Base-by-base conservation (phyloP, 2,888 invertebrate species). In the Acleris holmiana region DNA sequence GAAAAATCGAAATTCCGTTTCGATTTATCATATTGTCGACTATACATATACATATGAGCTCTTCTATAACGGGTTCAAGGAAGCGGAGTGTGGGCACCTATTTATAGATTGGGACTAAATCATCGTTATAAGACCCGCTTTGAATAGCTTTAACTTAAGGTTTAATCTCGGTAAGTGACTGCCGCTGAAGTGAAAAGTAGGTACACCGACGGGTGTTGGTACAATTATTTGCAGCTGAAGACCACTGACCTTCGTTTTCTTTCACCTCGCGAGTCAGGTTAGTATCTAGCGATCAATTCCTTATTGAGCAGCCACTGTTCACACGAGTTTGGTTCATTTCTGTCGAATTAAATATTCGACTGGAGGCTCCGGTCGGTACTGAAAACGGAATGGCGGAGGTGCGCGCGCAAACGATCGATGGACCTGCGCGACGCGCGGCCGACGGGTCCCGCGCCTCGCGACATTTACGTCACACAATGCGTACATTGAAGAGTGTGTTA, bases 371-470 rank as follows among this genome's bases (percentile, higher is more conserved):
- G 78, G 73, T 82, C 82, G 71, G 79, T 75, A 79, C 79, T 83
- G 79, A 79, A 82, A 86, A 79, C 78, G 81, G 87, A 82, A 87
- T 84, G 86, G 84, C 78, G 78, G 75, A 78, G 83, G 10, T 91
- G 91, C 91, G 91, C 91, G 91, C 91, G 91, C 91, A 89, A 10
- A 47, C 86, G 86, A 91, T 91, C 91, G 91, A 91, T 91, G 80
- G 72, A 81, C 86, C 84, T 89, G 91, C 91, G 81, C 80, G 89
- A 85, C 84, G 80, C 83, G 81, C 79, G 81, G 78, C 77, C 77
- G 79, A 80, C 67, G 67, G 76, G 82, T 81, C 83, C 81, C 83
- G 82, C 78, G 81, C 82, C 80, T 79, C 80, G 77, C 82, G 82
- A 84, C 81, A 85, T 91, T 89, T 90, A 90, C 91, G 90, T 91